Conservation (phyloP, 2,888 invertebrate genomes). For the Limnephilus auricula region DNA sequence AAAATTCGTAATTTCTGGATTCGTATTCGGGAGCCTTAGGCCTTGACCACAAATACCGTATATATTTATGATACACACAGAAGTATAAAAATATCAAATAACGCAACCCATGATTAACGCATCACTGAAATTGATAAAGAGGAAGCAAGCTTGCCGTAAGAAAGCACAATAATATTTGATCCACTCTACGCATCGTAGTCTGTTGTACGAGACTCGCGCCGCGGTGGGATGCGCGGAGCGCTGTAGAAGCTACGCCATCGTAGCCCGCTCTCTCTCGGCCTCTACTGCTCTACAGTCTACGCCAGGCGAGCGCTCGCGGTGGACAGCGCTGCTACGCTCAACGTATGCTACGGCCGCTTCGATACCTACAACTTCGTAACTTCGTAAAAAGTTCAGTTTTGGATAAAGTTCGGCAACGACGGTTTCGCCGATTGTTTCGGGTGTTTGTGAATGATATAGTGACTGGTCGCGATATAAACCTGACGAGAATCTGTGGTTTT, state of each 20-base stretch:
- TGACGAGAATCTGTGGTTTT: neutral
- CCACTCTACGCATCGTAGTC: conserved; percentile 3
- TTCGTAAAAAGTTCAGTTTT: conserved; percentile 32
- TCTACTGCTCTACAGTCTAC: conserved; percentile 25
- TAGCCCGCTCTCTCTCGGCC: conserved; percentile 8
- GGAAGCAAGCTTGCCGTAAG: neutral
- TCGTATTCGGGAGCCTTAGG: too few relatives aligned
- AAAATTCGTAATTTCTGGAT: too few relatives aligned
- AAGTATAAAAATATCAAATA: neutral
- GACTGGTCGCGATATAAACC: neutral
- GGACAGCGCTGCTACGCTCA: neutral
- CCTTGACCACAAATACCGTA: too few relatives aligned
- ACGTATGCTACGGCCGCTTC: neutral
- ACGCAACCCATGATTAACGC: neutral
- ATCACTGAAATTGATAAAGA: neutral
- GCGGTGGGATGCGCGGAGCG: neutral
- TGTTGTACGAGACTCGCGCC: neutral
- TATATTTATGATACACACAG: neutral
- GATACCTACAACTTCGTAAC: neutral
- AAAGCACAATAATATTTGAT: neutral
- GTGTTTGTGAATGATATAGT: neutral
- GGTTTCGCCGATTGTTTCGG: neutral
- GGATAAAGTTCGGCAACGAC: neutral
- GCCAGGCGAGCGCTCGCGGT: conserved; percentile 34
- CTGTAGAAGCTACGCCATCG: neutral